Conservation (phyloP, 2,797 vertebrate species). For the Tokudaia tokunoshimensis region DNA sequence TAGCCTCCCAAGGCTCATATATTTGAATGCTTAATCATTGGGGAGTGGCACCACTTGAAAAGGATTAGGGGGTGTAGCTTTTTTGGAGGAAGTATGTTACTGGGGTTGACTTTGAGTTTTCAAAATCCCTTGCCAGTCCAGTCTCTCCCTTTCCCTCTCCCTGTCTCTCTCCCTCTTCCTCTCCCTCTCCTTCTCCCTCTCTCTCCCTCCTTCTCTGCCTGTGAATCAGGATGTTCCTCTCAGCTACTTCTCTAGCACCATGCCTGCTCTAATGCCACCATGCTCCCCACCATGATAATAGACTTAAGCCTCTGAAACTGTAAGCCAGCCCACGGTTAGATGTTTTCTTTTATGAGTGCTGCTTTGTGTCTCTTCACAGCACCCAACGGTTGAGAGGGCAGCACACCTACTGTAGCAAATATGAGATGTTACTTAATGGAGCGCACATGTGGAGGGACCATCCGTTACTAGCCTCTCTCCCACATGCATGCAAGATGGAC, state of each 20-base stretch:
- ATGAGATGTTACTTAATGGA: background rate
- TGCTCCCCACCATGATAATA: background rate
- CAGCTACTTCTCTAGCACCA: background rate
- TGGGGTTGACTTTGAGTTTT: background rate
- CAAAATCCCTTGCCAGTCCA: background rate
- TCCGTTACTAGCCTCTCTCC: background rate
- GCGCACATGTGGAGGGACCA: background rate
- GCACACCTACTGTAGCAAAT: background rate
- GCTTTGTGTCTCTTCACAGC: background rate
- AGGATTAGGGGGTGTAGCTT: background rate
- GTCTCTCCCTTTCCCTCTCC: background rate
- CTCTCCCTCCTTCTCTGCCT: background rate
- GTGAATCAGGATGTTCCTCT: background rate
- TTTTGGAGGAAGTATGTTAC: background rate
- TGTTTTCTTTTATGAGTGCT: background rate
- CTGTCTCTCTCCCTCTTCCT: background rate
- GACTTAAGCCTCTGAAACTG: background rate
- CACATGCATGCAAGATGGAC: background rate
- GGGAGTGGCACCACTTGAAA: background rate
- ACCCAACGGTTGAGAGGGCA: no score
- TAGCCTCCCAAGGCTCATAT: background rate
- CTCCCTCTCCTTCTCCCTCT: background rate
- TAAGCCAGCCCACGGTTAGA: background rate
- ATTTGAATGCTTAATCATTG: background rate
- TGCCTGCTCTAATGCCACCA: background rate